Evolutionary conservation across 2,113 vertebrate species (phyloP), one percentile per base, ranked within the genome.

Genomic region (Indri indri): DNA sequence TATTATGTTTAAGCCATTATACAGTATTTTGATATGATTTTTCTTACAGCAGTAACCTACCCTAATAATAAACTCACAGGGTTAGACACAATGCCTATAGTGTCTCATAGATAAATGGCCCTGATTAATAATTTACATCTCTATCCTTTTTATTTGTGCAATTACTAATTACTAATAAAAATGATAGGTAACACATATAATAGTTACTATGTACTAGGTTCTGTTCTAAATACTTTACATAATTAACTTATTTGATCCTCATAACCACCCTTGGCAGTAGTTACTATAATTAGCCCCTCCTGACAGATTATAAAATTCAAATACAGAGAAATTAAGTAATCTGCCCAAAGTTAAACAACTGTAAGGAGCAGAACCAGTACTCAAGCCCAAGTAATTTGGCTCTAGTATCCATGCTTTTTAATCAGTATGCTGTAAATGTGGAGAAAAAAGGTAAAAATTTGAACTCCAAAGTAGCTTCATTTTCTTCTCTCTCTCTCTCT

Each of bases 111-210:
- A 59, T 40, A 90, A 73, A 76, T 20, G 45, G 25, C 22, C 79
- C 90, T 47, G n/a, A 57, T 79, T 74, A 74, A 68, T 66, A 77
- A 89, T 42, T 93, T 79, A 79, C 22, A 85, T 42, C 59, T 88
- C 76, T 45, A 40, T 45, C 77, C 76, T 83, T 84, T 90, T 92
- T 68, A 91, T 45, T 59, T 68, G 20, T 22, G 22, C 74, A 84
- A 63, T 90, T 88, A 77, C 47, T 82, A 90, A 96, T 18, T 87
- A 27, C 47, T 85, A 95, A 93, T 95, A 94, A 83, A 94, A 91
- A 42, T 23, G 85, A 80, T 6, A 50, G 6, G 17, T 88, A 52
- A 94, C 34, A 73, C 34, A 17, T 37, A 88, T 6, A 45, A 40
- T 30, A 34, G 73, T 82, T 80, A 86, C 17, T 32, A 12, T n/a